Evolutionary conservation across 2,888 invertebrate genomes (phyloP).

Genomic region (Catonia carolina): DNA sequence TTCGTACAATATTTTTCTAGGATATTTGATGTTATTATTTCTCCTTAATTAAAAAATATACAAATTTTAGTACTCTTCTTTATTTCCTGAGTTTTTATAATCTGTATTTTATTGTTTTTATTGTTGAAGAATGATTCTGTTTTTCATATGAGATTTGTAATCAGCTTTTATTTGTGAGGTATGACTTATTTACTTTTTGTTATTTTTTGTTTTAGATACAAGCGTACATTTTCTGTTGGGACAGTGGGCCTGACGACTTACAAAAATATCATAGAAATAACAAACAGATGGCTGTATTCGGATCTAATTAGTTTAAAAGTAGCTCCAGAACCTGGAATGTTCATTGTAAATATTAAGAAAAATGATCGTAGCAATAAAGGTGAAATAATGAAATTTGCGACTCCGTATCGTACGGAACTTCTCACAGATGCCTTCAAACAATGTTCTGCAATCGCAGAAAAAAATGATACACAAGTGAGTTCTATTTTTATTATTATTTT

Average conservation of each 20-base stretch:
- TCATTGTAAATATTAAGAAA: conserved; percentile 77
- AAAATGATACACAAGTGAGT: conserved; percentile 68
- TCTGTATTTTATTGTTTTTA: not conserved
- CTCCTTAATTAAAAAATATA: too few relatives aligned
- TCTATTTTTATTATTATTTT: conserved; percentile 23
- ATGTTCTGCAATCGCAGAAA: conserved; percentile 71
- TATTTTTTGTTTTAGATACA: conserved; percentile 58
- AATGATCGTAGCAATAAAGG: conserved; percentile 63
- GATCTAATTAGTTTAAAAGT: conserved; percentile 64
- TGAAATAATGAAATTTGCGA: conserved; percentile 93
- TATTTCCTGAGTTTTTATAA: too few relatives aligned
- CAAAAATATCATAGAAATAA: conserved; percentile 87
- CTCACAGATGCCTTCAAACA: conserved; percentile 84
- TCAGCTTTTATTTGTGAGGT: not conserved
- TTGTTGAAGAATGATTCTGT: not conserved
- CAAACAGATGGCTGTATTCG: conserved; percentile 86
- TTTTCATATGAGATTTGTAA: too few relatives aligned
- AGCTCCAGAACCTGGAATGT: conserved; percentile 45
- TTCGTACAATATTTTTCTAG: too few relatives aligned
- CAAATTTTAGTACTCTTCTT: too few relatives aligned
- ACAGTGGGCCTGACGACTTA: conserved; percentile 94
- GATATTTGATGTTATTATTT: too few relatives aligned
- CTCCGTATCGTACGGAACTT: conserved; percentile 87
- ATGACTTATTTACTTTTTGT: not conserved
- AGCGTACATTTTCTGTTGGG: conserved; percentile 93